Percentiles rank a stretch among this genome's conserved stretches.
Conservation (phyloP, 1,140 invertebrate genomes). For the Caenorhabditis briggsae region DNA sequence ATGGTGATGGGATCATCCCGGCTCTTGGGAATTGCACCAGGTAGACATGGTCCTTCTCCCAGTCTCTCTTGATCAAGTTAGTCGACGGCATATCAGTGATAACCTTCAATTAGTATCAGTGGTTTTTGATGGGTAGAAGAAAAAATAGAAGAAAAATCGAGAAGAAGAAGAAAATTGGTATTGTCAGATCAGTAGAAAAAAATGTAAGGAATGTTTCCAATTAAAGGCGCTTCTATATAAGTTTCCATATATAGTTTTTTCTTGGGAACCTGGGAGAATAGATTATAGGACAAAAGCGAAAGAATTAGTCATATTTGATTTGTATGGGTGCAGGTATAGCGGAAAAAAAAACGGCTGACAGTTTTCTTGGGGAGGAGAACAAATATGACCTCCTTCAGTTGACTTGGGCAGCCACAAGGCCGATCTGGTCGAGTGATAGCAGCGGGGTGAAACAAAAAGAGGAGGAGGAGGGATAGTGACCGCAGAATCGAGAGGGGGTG, state of each 20-base stretch:
- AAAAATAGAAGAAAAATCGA: background rate
- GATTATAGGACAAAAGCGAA: background rate
- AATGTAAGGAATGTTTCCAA: no score
- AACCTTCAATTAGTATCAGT: constrained; percentile 33
- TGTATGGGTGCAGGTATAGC: constrained; percentile 14
- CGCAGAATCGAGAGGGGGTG: no score
- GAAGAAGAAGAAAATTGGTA: background rate
- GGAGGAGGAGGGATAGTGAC: background rate
- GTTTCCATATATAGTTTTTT: no score
- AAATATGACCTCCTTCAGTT: constrained; percentile 33
- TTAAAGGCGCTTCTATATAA: no score
- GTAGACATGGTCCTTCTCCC: constrained; percentile 81
- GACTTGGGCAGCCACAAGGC: background rate
- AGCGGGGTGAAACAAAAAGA: background rate
- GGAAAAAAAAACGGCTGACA: background rate
- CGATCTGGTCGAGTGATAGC: constrained; percentile 47
- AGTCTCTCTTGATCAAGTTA: constrained; percentile 30
- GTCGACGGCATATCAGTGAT: constrained; percentile 19
- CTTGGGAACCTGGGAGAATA: background rate
- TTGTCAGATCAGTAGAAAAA: background rate
- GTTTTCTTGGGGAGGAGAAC: background rate
- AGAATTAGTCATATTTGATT: constrained; percentile 46
- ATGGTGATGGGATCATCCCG: constrained; percentile 87
- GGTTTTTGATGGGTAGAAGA: background rate
- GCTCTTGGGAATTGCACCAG: constrained; percentile 89